Base-by-base conservation (phyloP, 2,888 invertebrate species). In the Andrena trimmerana region DNA sequence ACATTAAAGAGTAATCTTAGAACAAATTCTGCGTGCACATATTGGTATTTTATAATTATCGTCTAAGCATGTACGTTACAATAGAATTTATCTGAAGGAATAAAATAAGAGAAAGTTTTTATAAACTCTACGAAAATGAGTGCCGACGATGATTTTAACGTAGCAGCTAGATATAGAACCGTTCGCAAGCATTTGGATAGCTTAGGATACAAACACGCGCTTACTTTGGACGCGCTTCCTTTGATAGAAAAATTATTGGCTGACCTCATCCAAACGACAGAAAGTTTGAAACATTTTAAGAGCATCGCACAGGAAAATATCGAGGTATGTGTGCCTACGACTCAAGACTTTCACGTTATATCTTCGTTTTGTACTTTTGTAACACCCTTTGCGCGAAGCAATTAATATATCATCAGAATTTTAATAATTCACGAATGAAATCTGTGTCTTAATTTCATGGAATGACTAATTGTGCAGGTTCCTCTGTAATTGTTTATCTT, bases 231-330 rank as follows among this genome's bases (percentile, higher is more conserved):
- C 84, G 96, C 97, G 62, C 95, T 98, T 57, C 97, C 97, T 52
- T 94, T 99, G 84, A 97, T 98, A 86, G 97, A 97, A 94, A 96
- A 96, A 91, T 94, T 99, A 78, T 94, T 98, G 72, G 96, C 96
- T 62, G 98, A 99, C 94, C 95, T 98, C 78, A 95, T 98, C 81
- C 97, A 97, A 93, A 98, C 98, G 8, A 98, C 98, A n/a, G 97
- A 97, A 88, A 98, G 97, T 91, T 95, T 98, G 73, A 97, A 97
- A 91, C 97, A 98, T 94, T 97, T 97, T 85, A 98, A 98, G 95
- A 95, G 96, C 81, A 94, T 97, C 88, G 96, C 97, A 6, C 96
- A 96, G 92, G 96, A 96, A 89, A 96, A 97, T 70, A 93, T 96
- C 48, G 95, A 96, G 95, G 96, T 96, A 93, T 82, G 85, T 79